Evolutionary conservation across 2,888 invertebrate genomes (phyloP).

Genomic region (Lasioglossum morio): DNA sequence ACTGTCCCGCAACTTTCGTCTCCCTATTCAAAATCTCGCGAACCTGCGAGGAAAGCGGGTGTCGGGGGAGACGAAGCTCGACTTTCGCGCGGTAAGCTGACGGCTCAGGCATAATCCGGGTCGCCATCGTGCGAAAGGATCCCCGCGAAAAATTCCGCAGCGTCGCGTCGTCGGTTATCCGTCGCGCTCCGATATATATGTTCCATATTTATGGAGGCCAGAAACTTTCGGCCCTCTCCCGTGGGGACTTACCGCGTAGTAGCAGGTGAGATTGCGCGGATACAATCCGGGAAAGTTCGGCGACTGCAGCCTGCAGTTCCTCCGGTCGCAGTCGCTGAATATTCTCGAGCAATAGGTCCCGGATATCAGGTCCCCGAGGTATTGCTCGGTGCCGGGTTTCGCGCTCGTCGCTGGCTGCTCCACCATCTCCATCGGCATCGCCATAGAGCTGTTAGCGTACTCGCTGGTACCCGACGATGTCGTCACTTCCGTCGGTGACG

Average conservation of each 20-base stretch:
- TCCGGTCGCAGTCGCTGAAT: constrained; percentile 96
- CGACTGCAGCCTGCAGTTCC: constrained; percentile 95
- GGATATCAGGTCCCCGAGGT: constrained; percentile 94
- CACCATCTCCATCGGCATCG: constrained; percentile 77
- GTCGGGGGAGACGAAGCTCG: neutral
- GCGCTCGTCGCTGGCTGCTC: constrained; percentile 81
- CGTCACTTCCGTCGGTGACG: constrained; percentile 71
- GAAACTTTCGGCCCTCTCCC: neutral
- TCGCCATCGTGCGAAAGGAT: constrained; percentile 3
- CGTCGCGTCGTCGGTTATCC: constrained; percentile 67
- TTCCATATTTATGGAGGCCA: constrained; percentile 2
- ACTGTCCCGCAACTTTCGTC: neutral
- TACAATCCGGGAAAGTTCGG: constrained; percentile 97
- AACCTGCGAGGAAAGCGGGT: neutral
- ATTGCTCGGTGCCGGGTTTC: constrained; percentile 87
- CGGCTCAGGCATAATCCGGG: neutral
- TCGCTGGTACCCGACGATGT: constrained; percentile 63
- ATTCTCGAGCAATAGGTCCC: constrained; percentile 97
- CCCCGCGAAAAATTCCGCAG: constrained; percentile 43
- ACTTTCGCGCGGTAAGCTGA: neutral
- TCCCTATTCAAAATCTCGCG: neutral
- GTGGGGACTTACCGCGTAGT: constrained; percentile 90
- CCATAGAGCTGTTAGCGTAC: constrained; percentile 78
- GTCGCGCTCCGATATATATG: constrained; percentile 60
- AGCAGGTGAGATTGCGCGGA: constrained; percentile 97